These are phyloP conservation scores for Drosophila asahinai DNA, from an alignment of 1,140 invertebrate species.

Conservation along the genomic window DNA sequence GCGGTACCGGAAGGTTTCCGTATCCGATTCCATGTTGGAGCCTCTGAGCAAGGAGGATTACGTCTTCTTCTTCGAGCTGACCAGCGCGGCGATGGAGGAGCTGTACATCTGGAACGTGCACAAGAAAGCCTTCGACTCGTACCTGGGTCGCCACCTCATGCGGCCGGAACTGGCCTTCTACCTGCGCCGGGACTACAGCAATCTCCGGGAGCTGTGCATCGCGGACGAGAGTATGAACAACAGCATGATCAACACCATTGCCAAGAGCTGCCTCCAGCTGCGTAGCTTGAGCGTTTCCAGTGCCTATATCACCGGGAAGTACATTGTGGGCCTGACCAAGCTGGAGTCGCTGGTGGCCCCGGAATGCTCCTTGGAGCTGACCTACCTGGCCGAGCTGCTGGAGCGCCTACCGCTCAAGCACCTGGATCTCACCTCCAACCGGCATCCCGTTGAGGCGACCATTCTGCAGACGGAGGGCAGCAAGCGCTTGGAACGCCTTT, in stretches of 20 bases:
- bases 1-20: constrained; percentile 57
- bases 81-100: constrained; percentile 62
- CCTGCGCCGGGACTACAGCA: constrained; percentile 54
- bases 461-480: constrained; percentile 46
- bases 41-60: constrained; percentile 69
- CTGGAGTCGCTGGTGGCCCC: constrained; percentile 55
- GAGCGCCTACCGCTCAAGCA: constrained; percentile 46
- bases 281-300: constrained; percentile 65
- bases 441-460: constrained; percentile 52
- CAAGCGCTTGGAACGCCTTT: constrained; percentile 47
- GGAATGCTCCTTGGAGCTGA: constrained; percentile 63
- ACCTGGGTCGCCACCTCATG: constrained; percentile 65
- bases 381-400: constrained; percentile 48
- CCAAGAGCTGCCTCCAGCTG: constrained; percentile 54
- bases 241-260: constrained; percentile 64
- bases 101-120: constrained; percentile 66
- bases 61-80: constrained; percentile 68
- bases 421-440: constrained; percentile 60
- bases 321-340: constrained; percentile 38
- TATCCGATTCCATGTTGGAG: constrained; percentile 52
- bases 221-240: constrained; percentile 66
- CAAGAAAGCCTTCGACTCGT: constrained; percentile 64
- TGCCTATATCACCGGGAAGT: constrained; percentile 64
- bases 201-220: constrained; percentile 61
- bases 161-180: constrained; percentile 73